phyloP scores from a whole-genome alignment of 2,113 vertebrate species.

The Gymnogyps californianus region DNA sequence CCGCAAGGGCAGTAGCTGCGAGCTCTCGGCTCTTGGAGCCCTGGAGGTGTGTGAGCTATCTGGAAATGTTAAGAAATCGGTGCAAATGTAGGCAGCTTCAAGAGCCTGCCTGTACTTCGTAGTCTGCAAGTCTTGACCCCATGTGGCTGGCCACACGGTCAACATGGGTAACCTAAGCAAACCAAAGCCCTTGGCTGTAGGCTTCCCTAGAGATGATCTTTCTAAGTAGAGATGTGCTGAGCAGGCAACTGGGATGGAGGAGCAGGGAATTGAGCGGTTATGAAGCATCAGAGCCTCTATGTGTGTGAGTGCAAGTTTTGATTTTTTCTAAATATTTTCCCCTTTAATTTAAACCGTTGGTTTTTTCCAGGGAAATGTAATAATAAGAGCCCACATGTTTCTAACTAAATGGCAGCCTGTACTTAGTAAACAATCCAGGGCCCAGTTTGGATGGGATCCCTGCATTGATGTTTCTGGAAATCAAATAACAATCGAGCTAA shows the following conservation, averaged over 20 bases:
- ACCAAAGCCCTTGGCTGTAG: neutral
- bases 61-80: neutral
- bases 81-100: neutral
- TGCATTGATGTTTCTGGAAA: neutral
- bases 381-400: conserved; percentile 23
- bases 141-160: neutral
- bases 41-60: neutral
- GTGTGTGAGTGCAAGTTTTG: neutral
- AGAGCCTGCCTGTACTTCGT: neutral
- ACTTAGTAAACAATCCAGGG: neutral
- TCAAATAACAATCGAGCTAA: neutral
- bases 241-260: neutral
- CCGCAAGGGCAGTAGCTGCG: neutral
- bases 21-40: neutral
- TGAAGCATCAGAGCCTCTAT: neutral
- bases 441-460: conserved; percentile 2
- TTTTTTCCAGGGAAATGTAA: neutral
- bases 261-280: neutral
- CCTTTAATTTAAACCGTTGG: neutral
- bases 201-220: neutral
- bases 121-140: neutral
- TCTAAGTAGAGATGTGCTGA: neutral
- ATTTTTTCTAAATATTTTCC: neutral
- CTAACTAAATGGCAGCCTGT: conserved; percentile 25
- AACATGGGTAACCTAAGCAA: neutral